Base-by-base conservation (phyloP, 2,888 invertebrate species). In the Lymantria dispar region DNA sequence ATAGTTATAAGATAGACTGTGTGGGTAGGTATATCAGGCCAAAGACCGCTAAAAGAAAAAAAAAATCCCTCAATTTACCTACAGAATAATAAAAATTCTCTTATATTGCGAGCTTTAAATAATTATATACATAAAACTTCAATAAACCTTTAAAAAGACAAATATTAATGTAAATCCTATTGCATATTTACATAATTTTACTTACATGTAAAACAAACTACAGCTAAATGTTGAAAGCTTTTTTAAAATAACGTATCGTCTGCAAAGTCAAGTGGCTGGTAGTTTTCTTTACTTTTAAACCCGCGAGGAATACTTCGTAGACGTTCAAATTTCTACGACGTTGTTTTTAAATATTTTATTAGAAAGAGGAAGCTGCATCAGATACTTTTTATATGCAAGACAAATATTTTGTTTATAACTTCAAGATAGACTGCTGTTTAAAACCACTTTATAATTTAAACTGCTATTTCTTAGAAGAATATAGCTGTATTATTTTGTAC, bases 311-410 rank as follows among this genome's bases (percentile, higher is more conserved):
- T 70, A 67, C 58, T 60, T 48, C 55, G 58, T 64, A 65, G 70
- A 68, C 64, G 68, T 64, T 68, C 62, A 47, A 65, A 64, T 58
- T 53, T 68, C 52, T 49, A 53, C 47, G 40, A 47, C 45, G 58
- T 61, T 67, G 62, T 56, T 73, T 79, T 71, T 68, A 71, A 64
- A 76, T 74, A 78, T 75, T 76, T 71, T 71, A 73, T 68, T 59
- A n/a, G 61, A 65, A 68, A 64, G 71, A 63, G 57, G 46, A 54
- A 46, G 40, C 48, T 50, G 51, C 51, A 56, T 54, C 39, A 55
- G 50, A 48, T 44, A 42, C 53, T 47, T 53, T 60, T 65, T 50
- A 45, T 38, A 59, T 56, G 54, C 45, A 54, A 57, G 54, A 52
- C 48, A 55, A 49, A 43, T 42, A 47, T 52, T 52, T 55, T 45